Evolutionary conservation across 2,797 vertebrate species (phyloP).

Genomic region (Bradypodion ventrale): DNA sequence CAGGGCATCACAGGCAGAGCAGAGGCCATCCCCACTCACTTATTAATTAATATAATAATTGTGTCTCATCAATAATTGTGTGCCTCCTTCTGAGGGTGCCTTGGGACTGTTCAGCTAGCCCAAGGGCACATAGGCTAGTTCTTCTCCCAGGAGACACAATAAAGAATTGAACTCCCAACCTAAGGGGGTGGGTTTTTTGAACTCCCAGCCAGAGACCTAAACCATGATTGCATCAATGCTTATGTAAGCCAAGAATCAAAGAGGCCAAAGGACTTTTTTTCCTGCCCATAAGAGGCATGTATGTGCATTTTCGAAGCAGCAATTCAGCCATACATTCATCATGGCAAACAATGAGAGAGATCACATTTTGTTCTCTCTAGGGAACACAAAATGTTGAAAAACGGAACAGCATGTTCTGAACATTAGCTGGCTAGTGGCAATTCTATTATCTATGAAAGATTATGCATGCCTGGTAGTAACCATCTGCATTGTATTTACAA

Average conservation of each 20-base stretch:
- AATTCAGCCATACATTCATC: slow-evolving; percentile 37
- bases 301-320: neutral
- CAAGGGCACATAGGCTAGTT: too few species aligned
- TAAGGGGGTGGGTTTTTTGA: too few species aligned
- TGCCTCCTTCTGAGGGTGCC: too few species aligned
- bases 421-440: slow-evolving; percentile 59
- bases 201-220: too few species aligned
- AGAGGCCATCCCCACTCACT: too few species aligned
- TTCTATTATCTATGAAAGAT: slow-evolving; percentile 62
- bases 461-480: slow-evolving; percentile 44
- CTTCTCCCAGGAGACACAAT: too few species aligned
- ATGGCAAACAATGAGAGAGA: slow-evolving; percentile 37
- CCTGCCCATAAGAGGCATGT: slow-evolving; percentile 14
- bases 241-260: slow-evolving; percentile 1
- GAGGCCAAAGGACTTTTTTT: neutral
- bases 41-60: too few species aligned
- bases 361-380: slow-evolving; percentile 44
- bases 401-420: slow-evolving; percentile 54
- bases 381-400: slow-evolving; percentile 54
- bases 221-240: neutral
- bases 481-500: slow-evolving; percentile 62
- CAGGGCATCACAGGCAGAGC: too few species aligned
- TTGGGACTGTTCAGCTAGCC: too few species aligned
- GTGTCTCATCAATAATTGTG: too few species aligned
- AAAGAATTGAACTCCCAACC: too few species aligned